Evolutionary conservation across 2,797 vertebrate species (phyloP).

Genomic region (Notamacropus eugenii): DNA sequence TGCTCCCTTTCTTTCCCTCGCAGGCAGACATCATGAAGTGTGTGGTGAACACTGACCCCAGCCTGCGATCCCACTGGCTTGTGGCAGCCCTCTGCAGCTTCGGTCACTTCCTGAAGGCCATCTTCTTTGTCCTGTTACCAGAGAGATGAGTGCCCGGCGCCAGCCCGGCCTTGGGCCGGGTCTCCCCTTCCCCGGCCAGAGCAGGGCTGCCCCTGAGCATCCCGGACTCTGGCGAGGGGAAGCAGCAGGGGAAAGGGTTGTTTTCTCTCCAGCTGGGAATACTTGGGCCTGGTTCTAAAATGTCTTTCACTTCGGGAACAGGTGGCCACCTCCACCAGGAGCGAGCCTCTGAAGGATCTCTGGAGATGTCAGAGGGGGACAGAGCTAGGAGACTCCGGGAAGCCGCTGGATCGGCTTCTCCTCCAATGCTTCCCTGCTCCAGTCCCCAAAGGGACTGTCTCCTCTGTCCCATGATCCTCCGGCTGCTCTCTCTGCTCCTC

Average conservation of each 20-base stretch:
- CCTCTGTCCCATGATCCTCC: background rate
- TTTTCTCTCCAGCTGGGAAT: slow-evolving; percentile 50
- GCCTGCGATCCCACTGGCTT: slow-evolving; percentile 94
- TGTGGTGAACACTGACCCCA: slow-evolving; percentile 93
- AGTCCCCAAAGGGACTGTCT: background rate
- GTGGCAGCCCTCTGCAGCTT: slow-evolving; percentile 89
- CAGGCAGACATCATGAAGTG: slow-evolving; percentile 94
- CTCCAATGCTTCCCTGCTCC: too few relatives aligned
- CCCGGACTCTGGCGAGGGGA: slow-evolving; percentile 58
- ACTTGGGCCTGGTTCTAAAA: slow-evolving; percentile 17
- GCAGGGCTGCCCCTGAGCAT: background rate
- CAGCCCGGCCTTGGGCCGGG: background rate
- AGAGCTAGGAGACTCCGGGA: background rate
- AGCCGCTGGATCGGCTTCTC: background rate
- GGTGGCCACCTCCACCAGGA: background rate
- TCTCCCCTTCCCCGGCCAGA: slow-evolving; percentile 53
- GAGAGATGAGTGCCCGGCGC: slow-evolving; percentile 89
- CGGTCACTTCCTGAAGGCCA: slow-evolving; percentile 93
- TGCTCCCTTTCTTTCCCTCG: slow-evolving; percentile 30
- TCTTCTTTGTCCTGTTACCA: slow-evolving; percentile 92
- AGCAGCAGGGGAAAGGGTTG: slow-evolving; percentile 68
- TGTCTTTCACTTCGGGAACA: slow-evolving; percentile 5
- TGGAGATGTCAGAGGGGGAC: background rate
- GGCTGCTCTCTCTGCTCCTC: background rate
- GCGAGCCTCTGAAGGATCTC: slow-evolving; percentile 20